Evolutionary conservation across 2,888 invertebrate species (phyloP).

Genomic region (Leucozona laternaria): DNA sequence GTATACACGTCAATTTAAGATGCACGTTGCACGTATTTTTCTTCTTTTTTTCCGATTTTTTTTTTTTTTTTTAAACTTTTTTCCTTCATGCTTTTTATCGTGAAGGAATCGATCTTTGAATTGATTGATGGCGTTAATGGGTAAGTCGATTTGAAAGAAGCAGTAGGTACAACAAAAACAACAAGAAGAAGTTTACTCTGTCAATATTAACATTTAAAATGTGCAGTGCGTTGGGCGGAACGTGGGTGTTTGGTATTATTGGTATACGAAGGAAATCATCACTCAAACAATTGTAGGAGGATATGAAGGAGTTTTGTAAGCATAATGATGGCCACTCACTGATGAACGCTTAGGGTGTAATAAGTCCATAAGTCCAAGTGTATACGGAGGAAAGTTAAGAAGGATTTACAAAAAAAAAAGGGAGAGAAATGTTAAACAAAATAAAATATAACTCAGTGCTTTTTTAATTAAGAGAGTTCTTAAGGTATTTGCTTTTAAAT

Average conservation of each 20-base stretch:
- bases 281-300: not conserved
- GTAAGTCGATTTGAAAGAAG: conserved; percentile 27
- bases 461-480: not conserved
- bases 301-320: not conserved
- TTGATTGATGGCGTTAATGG: conserved; percentile 53
- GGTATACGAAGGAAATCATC: not conserved
- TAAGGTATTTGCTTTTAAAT: not conserved
- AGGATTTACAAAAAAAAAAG: not conserved
- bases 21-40: not conserved
- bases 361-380: not conserved
- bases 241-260: not conserved
- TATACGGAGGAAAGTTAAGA: not conserved
- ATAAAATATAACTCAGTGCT: not conserved
- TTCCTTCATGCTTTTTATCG: not conserved
- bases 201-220: conserved; percentile 19
- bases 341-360: not conserved
- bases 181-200: not conserved
- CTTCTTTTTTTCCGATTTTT: not conserved
- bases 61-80: not conserved
- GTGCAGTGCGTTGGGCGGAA: not conserved
- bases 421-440: not conserved
- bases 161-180: not conserved
- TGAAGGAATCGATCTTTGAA: conserved; percentile 14
- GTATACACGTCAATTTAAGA: not conserved
- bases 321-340: not conserved